Conservation (phyloP, 2,888 invertebrate genomes). For the Mesochorus sp. region DNA sequence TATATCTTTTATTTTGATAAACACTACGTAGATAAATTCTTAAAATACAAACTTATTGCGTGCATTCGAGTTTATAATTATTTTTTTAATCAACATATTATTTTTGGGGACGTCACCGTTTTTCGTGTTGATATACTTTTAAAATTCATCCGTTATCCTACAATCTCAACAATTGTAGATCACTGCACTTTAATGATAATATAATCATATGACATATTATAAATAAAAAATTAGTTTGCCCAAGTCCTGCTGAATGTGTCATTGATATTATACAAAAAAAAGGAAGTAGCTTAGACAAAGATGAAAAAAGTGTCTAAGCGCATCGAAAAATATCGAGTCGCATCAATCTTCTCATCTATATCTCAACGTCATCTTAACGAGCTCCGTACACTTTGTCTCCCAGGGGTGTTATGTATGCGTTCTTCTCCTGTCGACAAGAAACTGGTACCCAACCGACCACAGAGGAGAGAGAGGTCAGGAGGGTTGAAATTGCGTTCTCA, state of each 20-base stretch:
- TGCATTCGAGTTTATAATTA: not conserved
- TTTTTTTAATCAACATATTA: too few relatives aligned
- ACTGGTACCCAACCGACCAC: constrained; percentile 33
- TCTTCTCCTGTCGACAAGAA: constrained; percentile 42
- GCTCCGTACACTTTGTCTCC: constrained; percentile 16
- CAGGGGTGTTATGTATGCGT: constrained; percentile 26
- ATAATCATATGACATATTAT: too few relatives aligned
- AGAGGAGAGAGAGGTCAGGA: constrained; percentile 31
- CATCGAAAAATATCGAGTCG: too few relatives aligned
- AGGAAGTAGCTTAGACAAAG: too few relatives aligned
- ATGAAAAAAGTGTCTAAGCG: too few relatives aligned
- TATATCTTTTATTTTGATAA: not conserved
- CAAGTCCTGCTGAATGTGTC: too few relatives aligned
- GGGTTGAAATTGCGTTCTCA: constrained; percentile 55
- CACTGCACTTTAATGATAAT: not conserved
- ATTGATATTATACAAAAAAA: too few relatives aligned
- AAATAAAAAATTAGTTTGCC: too few relatives aligned
- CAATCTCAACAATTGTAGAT: not conserved
- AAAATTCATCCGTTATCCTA: not conserved
- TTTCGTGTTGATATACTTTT: too few relatives aligned
- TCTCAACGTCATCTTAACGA: constrained; percentile 43
- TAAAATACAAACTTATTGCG: not conserved
- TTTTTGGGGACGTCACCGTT: too few relatives aligned
- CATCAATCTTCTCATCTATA: constrained; percentile 12
- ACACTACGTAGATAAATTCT: not conserved